Conservation (phyloP, 2,797 vertebrate species). For the Echeneis naucrates region DNA sequence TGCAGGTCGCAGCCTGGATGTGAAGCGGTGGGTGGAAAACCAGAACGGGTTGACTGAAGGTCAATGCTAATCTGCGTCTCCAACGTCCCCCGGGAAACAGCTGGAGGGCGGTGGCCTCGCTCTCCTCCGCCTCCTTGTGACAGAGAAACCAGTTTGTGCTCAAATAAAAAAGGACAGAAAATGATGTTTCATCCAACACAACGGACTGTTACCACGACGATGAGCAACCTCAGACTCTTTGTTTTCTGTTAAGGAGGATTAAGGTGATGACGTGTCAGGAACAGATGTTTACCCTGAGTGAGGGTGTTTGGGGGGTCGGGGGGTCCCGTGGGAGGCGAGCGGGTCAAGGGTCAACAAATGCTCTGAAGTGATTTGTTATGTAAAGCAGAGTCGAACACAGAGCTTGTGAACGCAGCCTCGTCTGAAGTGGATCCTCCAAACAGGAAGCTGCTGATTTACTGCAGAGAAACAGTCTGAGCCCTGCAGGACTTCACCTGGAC, state of each 20-base stretch:
- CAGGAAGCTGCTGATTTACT: too few relatives aligned
- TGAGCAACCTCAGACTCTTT: too few relatives aligned
- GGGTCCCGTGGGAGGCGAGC: conserved; percentile 3
- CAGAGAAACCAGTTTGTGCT: background rate
- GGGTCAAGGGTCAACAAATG: conserved; percentile 9
- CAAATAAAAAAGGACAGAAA: conserved; percentile 5
- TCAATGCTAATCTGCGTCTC: conserved; percentile 36
- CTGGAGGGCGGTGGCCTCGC: conserved; percentile 16
- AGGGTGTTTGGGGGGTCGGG: background rate
- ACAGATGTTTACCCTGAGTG: background rate
- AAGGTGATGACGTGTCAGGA: background rate
- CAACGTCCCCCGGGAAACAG: conserved; percentile 38
- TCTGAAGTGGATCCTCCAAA: conserved; percentile 18
- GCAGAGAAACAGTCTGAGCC: too few relatives aligned
- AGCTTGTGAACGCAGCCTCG: conserved; percentile 14
- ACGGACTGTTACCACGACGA: too few relatives aligned
- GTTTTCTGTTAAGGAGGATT: too few relatives aligned
- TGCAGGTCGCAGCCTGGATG: conserved; percentile 34
- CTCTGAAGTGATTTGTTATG: conserved; percentile 48
- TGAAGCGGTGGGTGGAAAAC: conserved; percentile 38
- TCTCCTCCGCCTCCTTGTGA: background rate
- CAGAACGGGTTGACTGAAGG: conserved; percentile 24
- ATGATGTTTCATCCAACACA: too few relatives aligned
- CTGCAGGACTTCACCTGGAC: too few relatives aligned
- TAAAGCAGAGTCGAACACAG: conserved; percentile 35